phyloP scores from a whole-genome alignment of 1,140 invertebrate genomes.

The Megathymus violae region DNA sequence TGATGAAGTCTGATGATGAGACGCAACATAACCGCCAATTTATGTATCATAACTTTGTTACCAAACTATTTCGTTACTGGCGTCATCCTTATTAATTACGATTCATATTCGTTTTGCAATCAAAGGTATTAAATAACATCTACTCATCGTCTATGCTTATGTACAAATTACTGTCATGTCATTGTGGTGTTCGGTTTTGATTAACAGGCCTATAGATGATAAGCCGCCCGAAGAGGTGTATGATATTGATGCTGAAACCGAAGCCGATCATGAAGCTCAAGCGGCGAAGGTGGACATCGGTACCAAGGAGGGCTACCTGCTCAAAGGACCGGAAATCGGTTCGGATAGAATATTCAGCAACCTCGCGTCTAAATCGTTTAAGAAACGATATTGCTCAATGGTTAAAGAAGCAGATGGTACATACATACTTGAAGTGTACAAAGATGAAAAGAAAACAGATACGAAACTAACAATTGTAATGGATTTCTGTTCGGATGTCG shows the following conservation, averaged over 20 bases:
- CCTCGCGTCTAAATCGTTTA: slow-evolving; percentile 95
- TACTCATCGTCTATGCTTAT: no score
- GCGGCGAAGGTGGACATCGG: slow-evolving; percentile 87
- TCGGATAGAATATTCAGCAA: slow-evolving; percentile 93
- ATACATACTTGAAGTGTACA: slow-evolving; percentile 95
- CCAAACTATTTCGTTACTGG: no score
- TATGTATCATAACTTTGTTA: no score
- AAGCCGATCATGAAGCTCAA: slow-evolving; percentile 91
- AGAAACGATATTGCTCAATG: slow-evolving; percentile 94
- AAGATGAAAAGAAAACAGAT: slow-evolving; percentile 95
- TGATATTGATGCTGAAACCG: slow-evolving; percentile 93
- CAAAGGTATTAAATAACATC: no score
- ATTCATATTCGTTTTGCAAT: no score
- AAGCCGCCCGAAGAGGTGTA: slow-evolving; percentile 92
- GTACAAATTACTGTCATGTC: no score
- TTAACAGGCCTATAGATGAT: slow-evolving; percentile 84
- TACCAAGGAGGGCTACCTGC: slow-evolving; percentile 94
- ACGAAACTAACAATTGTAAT: slow-evolving; percentile 96
- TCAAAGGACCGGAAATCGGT: slow-evolving; percentile 94
- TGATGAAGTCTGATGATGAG: no score
- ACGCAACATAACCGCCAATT: no score
- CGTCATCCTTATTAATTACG: no score
- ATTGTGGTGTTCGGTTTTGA: no score
- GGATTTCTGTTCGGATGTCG: slow-evolving; percentile 95
- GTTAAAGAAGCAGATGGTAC: slow-evolving; percentile 95